Evolutionary conservation across 2,113 vertebrate species (phyloP).

Genomic region (Camelus bactrianus): DNA sequence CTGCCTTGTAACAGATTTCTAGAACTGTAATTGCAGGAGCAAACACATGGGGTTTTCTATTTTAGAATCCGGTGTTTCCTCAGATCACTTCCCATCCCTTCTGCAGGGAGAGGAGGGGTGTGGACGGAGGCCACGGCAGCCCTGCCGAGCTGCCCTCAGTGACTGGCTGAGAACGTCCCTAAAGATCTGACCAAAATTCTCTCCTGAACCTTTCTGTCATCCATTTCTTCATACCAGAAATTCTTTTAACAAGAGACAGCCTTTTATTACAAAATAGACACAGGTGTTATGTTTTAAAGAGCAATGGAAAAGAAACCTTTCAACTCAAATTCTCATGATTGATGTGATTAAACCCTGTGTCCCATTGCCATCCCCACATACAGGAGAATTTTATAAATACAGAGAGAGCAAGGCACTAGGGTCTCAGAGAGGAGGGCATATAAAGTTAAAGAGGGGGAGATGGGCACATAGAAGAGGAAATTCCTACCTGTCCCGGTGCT

Average conservation of each 20-base stretch:
- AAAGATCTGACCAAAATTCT: background rate
- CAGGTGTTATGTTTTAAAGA: background rate
- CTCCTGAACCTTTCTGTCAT: background rate
- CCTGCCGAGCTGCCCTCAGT: background rate
- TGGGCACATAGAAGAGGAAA: background rate
- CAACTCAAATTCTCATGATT: background rate
- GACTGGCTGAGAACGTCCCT: background rate
- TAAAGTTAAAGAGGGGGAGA: background rate
- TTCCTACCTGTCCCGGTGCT: background rate
- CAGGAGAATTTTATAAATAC: background rate
- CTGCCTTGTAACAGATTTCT: background rate
- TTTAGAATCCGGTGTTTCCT: background rate
- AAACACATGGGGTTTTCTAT: background rate
- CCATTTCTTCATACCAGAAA: background rate
- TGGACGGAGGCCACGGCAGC: background rate
- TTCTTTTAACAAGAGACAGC: background rate
- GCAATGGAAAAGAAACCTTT: background rate
- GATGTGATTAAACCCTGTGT: background rate
- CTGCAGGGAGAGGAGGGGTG: background rate
- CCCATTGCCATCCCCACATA: background rate
- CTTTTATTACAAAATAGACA: background rate
- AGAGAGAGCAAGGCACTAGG: background rate
- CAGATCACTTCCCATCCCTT: background rate
- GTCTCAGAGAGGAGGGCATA: background rate
- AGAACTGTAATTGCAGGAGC: background rate